Evolutionary conservation across 2,888 invertebrate genomes (phyloP).

Genomic region (Lasioglossum figueresi): DNA sequence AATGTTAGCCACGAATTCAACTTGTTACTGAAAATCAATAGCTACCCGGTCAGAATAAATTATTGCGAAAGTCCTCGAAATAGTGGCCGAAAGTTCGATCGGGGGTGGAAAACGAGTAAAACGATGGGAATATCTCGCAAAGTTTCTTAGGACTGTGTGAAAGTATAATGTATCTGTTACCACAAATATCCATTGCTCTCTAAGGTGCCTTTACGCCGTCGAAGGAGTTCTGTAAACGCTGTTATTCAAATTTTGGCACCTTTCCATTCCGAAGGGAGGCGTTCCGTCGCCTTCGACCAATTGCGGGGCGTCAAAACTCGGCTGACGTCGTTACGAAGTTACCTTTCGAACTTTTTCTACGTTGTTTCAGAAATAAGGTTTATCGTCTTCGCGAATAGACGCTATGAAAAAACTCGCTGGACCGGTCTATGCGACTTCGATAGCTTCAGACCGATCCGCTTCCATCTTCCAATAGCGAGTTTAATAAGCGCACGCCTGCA

Average conservation of each 20-base stretch:
- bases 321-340: constrained; percentile 46
- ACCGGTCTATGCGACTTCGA: background rate
- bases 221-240: constrained; percentile 52
- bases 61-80: constrained; percentile 38
- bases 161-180: constrained; percentile 59
- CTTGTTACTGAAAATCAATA: constrained; percentile 32
- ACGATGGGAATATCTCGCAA: constrained; percentile 32
- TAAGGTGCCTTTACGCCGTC: constrained; percentile 44
- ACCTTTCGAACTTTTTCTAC: constrained; percentile 38
- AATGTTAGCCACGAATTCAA: constrained; percentile 13
- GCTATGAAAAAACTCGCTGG: background rate
- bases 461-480: background rate
- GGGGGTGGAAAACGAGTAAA: background rate
- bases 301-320: constrained; percentile 37
- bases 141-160: constrained; percentile 49
- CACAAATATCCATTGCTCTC: constrained; percentile 57
- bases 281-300: constrained; percentile 12
- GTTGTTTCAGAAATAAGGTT: constrained; percentile 41
- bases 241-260: constrained; percentile 58
- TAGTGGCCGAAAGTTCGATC: constrained; percentile 26
- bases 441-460: background rate
- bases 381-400: constrained; percentile 22
- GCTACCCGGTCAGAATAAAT: constrained; percentile 13
- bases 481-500: background rate
- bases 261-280: constrained; percentile 28